Evolutionary conservation across 2,888 invertebrate genomes (phyloP).

Genomic region (Lypha dubia): DNA sequence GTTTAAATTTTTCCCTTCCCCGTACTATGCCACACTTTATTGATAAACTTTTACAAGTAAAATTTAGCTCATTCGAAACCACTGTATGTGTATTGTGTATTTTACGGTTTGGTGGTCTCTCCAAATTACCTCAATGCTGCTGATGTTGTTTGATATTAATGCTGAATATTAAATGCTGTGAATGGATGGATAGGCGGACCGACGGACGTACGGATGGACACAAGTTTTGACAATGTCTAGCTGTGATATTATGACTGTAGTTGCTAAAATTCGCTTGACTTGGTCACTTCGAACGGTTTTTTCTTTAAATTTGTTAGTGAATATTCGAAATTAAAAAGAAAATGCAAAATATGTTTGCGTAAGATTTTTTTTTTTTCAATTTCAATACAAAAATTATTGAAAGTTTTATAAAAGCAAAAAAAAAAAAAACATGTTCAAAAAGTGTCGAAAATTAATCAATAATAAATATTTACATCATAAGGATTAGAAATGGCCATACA

Average conservation of each 20-base stretch:
- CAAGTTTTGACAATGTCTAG: constrained; percentile 59
- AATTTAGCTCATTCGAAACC: background rate
- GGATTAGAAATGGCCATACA: background rate
- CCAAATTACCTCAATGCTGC: constrained; percentile 56
- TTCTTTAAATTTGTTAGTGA: constrained; percentile 12
- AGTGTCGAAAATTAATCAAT: constrained; percentile 20
- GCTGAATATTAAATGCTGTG: constrained; percentile 47
- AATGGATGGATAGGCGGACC: constrained; percentile 3
- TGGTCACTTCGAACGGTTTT: constrained; percentile 69
- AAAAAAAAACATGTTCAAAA: constrained; percentile 33
- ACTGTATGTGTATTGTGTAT: constrained; percentile 57
- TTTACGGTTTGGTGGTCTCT: constrained; percentile 66
- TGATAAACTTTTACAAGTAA: too few species aligned
- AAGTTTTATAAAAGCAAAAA: constrained; percentile 28
- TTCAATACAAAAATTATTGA: constrained; percentile 25
- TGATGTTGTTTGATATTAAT: constrained; percentile 59
- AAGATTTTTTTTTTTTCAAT: constrained; percentile 68
- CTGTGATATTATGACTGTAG: constrained; percentile 64
- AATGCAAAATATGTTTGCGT: constrained; percentile 69
- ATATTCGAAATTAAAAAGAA: constrained; percentile 8
- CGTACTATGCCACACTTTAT: too few species aligned
- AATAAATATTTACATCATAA: too few species aligned
- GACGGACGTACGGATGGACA: constrained; percentile 44
- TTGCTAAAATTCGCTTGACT: constrained; percentile 69
- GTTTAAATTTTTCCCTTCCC: too few species aligned